These are phyloP conservation scores for Copsychus sechellarum DNA, from an alignment of 2,113 vertebrate species.

Conservation along the genomic window DNA sequence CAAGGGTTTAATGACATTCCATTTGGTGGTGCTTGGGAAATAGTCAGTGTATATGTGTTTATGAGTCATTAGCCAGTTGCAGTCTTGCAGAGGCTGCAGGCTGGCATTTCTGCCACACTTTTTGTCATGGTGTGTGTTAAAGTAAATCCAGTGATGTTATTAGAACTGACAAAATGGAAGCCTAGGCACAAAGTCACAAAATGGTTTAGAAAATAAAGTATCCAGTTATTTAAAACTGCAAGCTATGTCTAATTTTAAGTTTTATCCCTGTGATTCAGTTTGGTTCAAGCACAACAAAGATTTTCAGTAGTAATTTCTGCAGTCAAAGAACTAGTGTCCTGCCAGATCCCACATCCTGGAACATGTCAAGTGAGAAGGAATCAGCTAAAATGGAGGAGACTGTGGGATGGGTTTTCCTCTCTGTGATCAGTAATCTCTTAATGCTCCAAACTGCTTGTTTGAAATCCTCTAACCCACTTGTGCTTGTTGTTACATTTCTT, in stretches of 20 bases:
- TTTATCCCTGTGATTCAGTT: fast-evolving
- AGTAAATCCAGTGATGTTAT: neutral
- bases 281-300: neutral
- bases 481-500: neutral
- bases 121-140: neutral
- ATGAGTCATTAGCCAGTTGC: neutral
- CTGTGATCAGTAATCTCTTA: neutral
- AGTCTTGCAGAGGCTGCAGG: neutral
- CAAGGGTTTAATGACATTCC: neutral
- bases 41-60: neutral
- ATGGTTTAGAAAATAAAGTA: neutral
- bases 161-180: neutral
- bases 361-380: neutral
- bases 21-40: neutral
- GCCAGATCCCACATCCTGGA: neutral
- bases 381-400: neutral
- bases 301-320: neutral
- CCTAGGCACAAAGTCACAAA: neutral
- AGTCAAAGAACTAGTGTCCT: neutral
- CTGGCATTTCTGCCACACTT: neutral
- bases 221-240: neutral
- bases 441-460: neutral
- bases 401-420: neutral
- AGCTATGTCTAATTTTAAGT: neutral
- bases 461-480: neutral